Percentiles rank a stretch among this genome's conserved stretches.
phyloP scores from a whole-genome alignment of 2,888 invertebrate species.

The Xanthostigma xanthostigma region DNA sequence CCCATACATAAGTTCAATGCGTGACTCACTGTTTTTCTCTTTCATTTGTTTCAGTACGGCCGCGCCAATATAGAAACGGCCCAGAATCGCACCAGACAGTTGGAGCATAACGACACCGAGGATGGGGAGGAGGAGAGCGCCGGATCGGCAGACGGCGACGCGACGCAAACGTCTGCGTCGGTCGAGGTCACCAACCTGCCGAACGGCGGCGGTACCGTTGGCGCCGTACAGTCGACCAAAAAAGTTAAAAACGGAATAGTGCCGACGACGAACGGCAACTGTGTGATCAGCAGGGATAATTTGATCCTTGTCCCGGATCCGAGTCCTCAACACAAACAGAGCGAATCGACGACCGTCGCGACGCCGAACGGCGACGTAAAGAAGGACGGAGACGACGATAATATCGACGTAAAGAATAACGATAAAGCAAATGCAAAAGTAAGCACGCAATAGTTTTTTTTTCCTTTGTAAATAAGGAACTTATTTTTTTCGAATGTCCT shows the following conservation, averaged over 20 bases:
- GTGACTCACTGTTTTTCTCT: constrained; percentile 1
- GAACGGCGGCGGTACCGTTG: background rate
- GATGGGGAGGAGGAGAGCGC: constrained; percentile 33
- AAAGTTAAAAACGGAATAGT: constrained; percentile 1
- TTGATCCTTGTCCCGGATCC: constrained; percentile 60
- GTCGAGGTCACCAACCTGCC: constrained; percentile 10
- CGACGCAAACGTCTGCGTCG: constrained; percentile 10
- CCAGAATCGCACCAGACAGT: constrained; percentile 30
- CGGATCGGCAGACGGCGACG: constrained; percentile 14
- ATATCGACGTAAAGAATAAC: background rate
- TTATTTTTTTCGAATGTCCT: no score
- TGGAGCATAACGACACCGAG: constrained; percentile 35
- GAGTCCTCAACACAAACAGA: constrained; percentile 39
- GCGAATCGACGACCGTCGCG: constrained; percentile 18
- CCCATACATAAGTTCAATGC: no score
- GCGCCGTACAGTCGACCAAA: constrained; percentile 3
- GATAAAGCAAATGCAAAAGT: no score
- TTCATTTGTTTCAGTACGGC: constrained; percentile 51
- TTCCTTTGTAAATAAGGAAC: no score
- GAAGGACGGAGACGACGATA: background rate
- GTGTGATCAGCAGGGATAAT: constrained; percentile 59
- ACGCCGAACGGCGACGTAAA: background rate
- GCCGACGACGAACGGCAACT: constrained; percentile 30
- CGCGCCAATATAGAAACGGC: constrained; percentile 63
- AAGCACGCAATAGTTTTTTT: no score